These are phyloP conservation scores for Lypha dubia DNA, from an alignment of 2,888 invertebrate species.

Conservation along the genomic window DNA sequence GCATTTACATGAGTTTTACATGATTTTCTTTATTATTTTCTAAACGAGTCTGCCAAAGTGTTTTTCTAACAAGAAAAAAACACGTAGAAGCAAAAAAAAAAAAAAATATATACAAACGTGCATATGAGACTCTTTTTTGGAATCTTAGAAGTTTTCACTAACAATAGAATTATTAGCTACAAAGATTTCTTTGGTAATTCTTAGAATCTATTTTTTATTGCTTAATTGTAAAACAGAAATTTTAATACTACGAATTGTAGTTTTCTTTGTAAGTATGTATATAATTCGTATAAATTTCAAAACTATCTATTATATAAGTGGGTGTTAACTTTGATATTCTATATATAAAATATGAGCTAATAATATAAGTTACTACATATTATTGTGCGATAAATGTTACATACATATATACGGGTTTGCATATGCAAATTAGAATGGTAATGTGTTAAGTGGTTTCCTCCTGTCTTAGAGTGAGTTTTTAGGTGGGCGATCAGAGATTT, in stretches of 20 bases:
- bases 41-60: conserved; percentile 41
- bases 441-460: too few relatives aligned
- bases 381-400: neutral
- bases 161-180: conserved; percentile 54
- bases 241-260: conserved; percentile 2
- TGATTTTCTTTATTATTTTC: conserved; percentile 55
- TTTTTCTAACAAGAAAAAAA: conserved; percentile 41
- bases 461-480: too few relatives aligned
- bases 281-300: conserved; percentile 15
- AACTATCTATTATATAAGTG: conserved; percentile 14
- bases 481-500: too few relatives aligned
- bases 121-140: conserved; percentile 47
- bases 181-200: conserved; percentile 41
- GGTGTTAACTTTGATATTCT: conserved; percentile 48
- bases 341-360: neutral
- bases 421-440: too few relatives aligned
- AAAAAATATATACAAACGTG: conserved; percentile 2
- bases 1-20: conserved; percentile 72
- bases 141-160: conserved; percentile 26
- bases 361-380: neutral
- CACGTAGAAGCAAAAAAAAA: neutral
- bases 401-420: too few relatives aligned
- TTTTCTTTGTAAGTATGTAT: conserved; percentile 48
- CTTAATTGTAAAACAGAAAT: conserved; percentile 12
- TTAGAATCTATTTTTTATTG: conserved; percentile 41